Evolutionary conservation across 2,113 vertebrate species (phyloP).

Genomic region (Callipepla californica): DNA sequence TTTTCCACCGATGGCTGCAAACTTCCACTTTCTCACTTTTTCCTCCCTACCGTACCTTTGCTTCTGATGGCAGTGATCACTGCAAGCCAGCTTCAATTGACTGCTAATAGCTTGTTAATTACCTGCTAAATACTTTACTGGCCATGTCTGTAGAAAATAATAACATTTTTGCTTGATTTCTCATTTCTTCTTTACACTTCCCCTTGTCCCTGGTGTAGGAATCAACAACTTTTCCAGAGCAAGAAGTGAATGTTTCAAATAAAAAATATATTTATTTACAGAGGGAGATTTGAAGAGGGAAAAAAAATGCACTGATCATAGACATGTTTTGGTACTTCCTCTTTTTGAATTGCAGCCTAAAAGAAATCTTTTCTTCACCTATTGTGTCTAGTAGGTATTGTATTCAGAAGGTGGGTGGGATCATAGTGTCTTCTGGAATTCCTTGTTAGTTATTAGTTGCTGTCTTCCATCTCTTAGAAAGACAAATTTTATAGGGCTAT

Average conservation of each 20-base stretch:
- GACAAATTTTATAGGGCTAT: not conserved
- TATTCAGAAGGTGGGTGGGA: not conserved
- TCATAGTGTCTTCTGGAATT: not conserved
- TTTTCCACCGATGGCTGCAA: constrained; percentile 22
- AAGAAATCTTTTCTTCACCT: not conserved
- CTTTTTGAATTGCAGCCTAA: not conserved
- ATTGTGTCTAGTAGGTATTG: not conserved
- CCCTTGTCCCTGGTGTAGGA: not conserved
- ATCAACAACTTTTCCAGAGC: not conserved
- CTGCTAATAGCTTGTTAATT: not conserved
- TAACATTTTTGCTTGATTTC: not conserved
- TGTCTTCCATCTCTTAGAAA: not conserved
- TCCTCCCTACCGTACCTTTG: not conserved
- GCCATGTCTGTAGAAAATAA: not conserved
- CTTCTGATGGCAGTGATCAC: not conserved
- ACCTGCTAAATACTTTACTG: constrained; percentile 11
- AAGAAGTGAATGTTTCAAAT: not conserved
- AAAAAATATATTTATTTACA: not conserved
- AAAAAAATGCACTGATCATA: not conserved
- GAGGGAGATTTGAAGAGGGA: not conserved
- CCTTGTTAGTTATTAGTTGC: not conserved
- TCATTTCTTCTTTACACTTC: not conserved
- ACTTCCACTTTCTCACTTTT: not conserved
- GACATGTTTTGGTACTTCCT: not conserved
- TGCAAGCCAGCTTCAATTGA: not conserved